Evolutionary conservation across 2,888 invertebrate species (phyloP), one percentile per base, ranked within the genome.

Genomic region (Chirona hameri): DNA sequence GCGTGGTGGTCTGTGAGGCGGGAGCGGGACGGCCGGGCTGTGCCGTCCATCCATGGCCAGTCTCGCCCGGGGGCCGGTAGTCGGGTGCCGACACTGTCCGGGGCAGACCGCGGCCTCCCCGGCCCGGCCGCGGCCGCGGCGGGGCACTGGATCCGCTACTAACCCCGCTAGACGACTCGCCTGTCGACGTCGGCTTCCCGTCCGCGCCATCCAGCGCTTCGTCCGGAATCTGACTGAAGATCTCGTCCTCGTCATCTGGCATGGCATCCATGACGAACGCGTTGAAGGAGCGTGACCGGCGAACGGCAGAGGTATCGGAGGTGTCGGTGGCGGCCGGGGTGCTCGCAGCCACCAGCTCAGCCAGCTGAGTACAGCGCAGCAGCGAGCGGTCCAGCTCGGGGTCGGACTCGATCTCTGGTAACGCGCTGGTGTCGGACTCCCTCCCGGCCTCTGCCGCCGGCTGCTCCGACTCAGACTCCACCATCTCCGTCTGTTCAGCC

Each of bases 221-320:
- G 46, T 24, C 76, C 39, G 76, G 76, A 18, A 76, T 76, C 76
- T 76, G 76, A 24, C 76, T 76, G 76, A 76, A 76, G 10, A 76
- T 76, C 39, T 76, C 76, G 76, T 76, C 76, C 46, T 76, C 76
- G 18, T 76, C 76, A 39, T 76, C 76, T 5, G 76, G 76, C 76
- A 76, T 76, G 39, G 39, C 39, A 21, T 76, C 39, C 76, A 76
- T 39, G 27, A 76, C 76, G 76, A 46, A 76, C 39, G 76, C 76
- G 46, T 46, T 76, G 46, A 76, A 76, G 10, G 76, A 76, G 24
- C 21, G 9, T 5, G 15, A 5, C 39, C 24, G 46, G 1, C 27
- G 65, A n/a, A 4, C 52, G 4, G 2, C 39, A 39, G 57, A 21
- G 21, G 18, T 18, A 2, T 39, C 39, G 7, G 57, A 21, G 21